Conservation (phyloP, 2,113 vertebrate species). For the Sinocyclocheilus grahami region DNA sequence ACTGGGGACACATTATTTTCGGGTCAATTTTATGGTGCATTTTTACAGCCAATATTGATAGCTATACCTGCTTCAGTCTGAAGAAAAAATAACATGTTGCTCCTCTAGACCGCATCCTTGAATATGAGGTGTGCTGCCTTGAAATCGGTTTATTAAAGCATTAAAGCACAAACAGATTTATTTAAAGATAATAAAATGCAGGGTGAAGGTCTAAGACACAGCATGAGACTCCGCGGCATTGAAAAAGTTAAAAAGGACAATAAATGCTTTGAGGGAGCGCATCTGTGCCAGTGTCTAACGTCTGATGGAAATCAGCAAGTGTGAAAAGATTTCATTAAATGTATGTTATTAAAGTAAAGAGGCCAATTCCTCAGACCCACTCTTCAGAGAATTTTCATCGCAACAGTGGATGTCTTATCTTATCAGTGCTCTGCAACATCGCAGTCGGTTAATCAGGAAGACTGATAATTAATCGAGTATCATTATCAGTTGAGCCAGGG, state of each 20-base stretch:
- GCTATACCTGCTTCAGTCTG: constrained; percentile 13
- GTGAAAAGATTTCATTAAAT: constrained; percentile 17
- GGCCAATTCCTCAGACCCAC: neutral
- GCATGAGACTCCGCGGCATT: neutral
- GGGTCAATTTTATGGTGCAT: constrained; percentile 16
- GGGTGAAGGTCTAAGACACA: constrained; percentile 13
- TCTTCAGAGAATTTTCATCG: neutral
- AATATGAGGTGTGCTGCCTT: neutral
- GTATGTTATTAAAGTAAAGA: constrained; percentile 1
- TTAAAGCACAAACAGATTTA: neutral
- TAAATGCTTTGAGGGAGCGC: neutral
- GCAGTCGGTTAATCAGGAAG: constrained; percentile 6
- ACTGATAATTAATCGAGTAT: neutral
- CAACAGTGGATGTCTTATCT: constrained; percentile 18
- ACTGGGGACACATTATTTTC: constrained; percentile 26
- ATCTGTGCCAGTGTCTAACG: neutral
- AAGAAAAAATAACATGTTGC: neutral
- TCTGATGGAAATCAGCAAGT: constrained; percentile 30
- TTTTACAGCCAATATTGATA: constrained; percentile 8
- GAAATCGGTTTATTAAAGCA: neutral
- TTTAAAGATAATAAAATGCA: constrained; percentile 4
- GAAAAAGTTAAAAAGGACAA: constrained; percentile 7
- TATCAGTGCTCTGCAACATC: constrained; percentile 15
- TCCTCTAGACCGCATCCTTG: neutral
- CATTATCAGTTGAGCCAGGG: constrained; percentile 1